Conservation (phyloP, 2,113 vertebrate species). For the Erythrocercus mccallii region DNA sequence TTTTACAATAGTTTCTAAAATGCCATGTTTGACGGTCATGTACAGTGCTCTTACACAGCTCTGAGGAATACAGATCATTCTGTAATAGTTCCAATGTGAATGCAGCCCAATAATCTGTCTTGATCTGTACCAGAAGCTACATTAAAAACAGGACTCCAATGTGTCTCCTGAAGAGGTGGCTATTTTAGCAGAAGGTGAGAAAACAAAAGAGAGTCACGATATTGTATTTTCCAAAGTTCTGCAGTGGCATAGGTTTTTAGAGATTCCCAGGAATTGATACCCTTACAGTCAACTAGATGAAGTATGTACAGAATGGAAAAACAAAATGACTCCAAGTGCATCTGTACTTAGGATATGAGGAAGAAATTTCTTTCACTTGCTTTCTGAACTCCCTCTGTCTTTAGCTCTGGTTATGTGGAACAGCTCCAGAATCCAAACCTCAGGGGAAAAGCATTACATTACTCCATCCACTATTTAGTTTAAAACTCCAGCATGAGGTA, state of each 20-base stretch:
- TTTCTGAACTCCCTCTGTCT: neutral
- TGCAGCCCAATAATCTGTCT: neutral
- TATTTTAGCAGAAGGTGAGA: neutral
- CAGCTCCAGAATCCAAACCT: neutral
- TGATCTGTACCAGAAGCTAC: neutral
- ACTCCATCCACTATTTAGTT: neutral
- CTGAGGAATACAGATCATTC: neutral
- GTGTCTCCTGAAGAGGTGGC: neutral
- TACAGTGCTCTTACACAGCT: neutral
- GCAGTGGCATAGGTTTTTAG: neutral
- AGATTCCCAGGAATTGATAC: neutral
- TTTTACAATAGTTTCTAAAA: neutral
- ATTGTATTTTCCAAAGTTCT: neutral
- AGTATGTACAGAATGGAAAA: neutral
- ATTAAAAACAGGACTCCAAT: neutral
- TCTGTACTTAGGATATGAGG: neutral
- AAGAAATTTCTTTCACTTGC: neutral
- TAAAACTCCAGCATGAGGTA: neutral
- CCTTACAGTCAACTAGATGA: neutral
- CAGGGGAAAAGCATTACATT: neutral
- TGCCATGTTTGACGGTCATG: rapidly evolving
- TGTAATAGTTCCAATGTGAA: neutral
- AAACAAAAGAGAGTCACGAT: neutral
- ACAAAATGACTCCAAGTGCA: neutral
- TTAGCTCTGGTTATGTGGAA: neutral